Evolutionary conservation across 2,888 invertebrate genomes (phyloP).

Genomic region (Hydrotaea cyrtoneurina): DNA sequence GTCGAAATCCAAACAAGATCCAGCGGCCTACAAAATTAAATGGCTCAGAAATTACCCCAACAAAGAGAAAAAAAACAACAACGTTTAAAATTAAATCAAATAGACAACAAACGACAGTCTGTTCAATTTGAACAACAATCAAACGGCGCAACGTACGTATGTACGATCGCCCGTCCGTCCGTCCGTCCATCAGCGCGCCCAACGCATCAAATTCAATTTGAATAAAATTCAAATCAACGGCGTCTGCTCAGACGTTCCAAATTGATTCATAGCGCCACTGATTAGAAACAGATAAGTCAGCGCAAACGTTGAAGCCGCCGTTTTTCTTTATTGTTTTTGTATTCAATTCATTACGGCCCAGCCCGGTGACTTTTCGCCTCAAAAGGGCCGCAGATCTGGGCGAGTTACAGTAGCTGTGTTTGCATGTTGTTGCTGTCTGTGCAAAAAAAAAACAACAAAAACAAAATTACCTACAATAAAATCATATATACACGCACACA

Average conservation of each 20-base stretch:
- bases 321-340: background rate
- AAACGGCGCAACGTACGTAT: background rate
- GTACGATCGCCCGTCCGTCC: background rate
- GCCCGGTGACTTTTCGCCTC: background rate
- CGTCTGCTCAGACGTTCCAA: slow-evolving; percentile 30
- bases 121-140: slow-evolving; percentile 7
- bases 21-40: slow-evolving; percentile 30
- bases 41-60: slow-evolving; percentile 9
- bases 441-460: background rate
- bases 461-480: background rate
- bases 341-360: background rate
- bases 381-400: slow-evolving; percentile 7
- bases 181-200: background rate
- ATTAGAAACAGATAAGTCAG: slow-evolving; percentile 43
- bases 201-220: slow-evolving; percentile 49
- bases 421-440: background rate
- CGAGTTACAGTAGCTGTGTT: slow-evolving; percentile 24
- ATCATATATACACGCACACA: background rate
- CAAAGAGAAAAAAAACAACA: slow-evolving; percentile 38
- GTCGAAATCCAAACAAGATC: slow-evolving; percentile 20
- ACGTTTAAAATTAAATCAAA: slow-evolving; percentile 35
- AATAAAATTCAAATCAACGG: slow-evolving; percentile 65
- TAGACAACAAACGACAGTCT: slow-evolving; percentile 8
- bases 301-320: slow-evolving; percentile 16
- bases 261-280: slow-evolving; percentile 62